These are phyloP conservation scores for Apodemia duryi DNA, from an alignment of 2,888 invertebrate species.

Conservation along the genomic window DNA sequence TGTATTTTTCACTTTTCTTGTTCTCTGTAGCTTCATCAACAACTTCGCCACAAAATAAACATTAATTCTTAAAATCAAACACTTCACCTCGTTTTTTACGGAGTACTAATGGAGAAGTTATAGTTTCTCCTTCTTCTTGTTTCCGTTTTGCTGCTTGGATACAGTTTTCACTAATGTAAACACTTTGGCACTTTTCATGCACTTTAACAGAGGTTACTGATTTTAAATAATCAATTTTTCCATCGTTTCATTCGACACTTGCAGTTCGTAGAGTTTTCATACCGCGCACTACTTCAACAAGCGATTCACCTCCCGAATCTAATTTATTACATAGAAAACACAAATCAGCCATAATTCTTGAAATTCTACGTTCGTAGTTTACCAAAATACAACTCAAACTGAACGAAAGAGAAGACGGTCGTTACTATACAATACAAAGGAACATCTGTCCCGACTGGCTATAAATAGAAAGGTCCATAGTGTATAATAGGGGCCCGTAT, in stretches of 20 bases:
- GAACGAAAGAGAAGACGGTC: neutral
- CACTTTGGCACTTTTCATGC: constrained; percentile 33
- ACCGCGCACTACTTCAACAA: too few species aligned
- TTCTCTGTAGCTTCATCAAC: constrained; percentile 39
- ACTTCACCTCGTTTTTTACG: constrained; percentile 31
- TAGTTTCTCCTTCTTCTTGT: too few species aligned
- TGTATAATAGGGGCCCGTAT: neutral
- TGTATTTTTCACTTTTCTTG: too few species aligned
- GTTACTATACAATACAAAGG: neutral
- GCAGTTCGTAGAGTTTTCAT: too few species aligned
- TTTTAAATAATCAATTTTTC: too few species aligned
- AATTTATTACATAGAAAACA: too few species aligned
- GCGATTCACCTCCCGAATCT: too few species aligned
- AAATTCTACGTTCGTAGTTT: neutral
- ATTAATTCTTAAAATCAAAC: constrained; percentile 39
- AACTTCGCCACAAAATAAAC: constrained; percentile 44
- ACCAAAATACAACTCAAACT: neutral
- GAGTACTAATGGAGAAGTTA: too few species aligned
- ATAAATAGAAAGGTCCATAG: neutral
- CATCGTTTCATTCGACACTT: too few species aligned
- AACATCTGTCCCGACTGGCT: neutral
- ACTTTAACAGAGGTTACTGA: neutral
- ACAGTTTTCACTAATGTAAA: constrained; percentile 35
- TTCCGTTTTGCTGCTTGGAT: constrained; percentile 34
- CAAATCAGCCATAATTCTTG: neutral